Conservation (phyloP, 2,797 vertebrate genomes). For the Amniataba percoides region DNA sequence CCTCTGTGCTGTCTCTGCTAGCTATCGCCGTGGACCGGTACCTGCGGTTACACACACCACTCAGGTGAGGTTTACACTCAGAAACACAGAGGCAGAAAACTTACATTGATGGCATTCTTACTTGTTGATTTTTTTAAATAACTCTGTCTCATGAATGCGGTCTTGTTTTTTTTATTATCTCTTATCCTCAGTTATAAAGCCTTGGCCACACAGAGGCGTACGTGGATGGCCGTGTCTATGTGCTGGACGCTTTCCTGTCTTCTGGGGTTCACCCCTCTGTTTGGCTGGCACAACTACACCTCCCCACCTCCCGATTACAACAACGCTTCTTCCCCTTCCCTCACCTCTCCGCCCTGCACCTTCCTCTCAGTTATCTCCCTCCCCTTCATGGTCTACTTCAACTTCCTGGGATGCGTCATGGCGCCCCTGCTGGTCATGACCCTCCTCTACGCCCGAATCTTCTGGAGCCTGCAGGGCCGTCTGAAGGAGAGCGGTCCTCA, state of each 20-base stretch:
- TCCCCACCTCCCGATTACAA: slow-evolving; percentile 20
- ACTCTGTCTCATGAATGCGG: neutral
- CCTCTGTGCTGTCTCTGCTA: slow-evolving; percentile 90
- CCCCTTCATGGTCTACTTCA: slow-evolving; percentile 90
- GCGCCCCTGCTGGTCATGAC: slow-evolving; percentile 87
- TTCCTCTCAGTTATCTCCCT: slow-evolving; percentile 84
- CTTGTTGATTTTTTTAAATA: neutral
- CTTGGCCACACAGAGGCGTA: slow-evolving; percentile 82
- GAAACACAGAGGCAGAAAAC: neutral
- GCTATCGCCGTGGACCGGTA: slow-evolving; percentile 91
- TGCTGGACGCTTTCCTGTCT: slow-evolving; percentile 88
- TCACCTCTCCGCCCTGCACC: slow-evolving; percentile 51
- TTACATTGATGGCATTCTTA: neutral
- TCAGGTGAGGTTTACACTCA: slow-evolving; percentile 66
- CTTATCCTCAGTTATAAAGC: slow-evolving; percentile 84
- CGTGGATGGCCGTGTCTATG: slow-evolving; percentile 81
- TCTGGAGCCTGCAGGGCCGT: slow-evolving; percentile 83
- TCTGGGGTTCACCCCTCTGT: slow-evolving; percentile 85
- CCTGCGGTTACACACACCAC: slow-evolving; percentile 85
- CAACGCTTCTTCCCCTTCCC: slow-evolving; percentile 23
- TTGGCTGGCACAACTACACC: slow-evolving; percentile 85
- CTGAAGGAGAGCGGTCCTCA: slow-evolving; percentile 73
- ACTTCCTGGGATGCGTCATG: slow-evolving; percentile 86
- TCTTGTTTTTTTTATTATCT: neutral
- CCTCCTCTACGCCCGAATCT: slow-evolving; percentile 85